phyloP scores from a whole-genome alignment of 2,113 vertebrate genomes.

The Nettapus auritus region DNA sequence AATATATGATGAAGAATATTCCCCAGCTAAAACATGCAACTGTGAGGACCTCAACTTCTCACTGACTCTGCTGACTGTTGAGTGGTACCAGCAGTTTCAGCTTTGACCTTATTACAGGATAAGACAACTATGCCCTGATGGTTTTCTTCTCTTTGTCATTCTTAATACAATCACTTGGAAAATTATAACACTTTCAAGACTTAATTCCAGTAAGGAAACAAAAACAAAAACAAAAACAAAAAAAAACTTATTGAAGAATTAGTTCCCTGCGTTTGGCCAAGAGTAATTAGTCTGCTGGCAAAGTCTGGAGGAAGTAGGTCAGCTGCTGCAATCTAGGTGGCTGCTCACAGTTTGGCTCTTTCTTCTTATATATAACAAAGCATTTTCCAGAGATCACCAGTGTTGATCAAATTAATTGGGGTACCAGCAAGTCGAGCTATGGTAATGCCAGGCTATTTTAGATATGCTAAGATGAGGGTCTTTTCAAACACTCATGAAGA shows the following conservation, averaged over 20 bases:
- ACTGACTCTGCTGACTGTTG: not conserved
- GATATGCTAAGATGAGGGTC: rapidly evolving
- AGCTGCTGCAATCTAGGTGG: not conserved
- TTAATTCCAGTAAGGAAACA: not conserved
- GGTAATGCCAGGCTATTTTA: not conserved
- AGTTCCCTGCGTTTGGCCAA: not conserved
- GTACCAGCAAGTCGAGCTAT: not conserved
- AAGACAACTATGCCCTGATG: not conserved
- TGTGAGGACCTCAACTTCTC: rapidly evolving
- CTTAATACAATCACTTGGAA: not conserved
- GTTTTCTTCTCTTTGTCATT: not conserved
- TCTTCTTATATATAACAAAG: not conserved
- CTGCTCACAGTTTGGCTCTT: not conserved
- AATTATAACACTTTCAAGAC: not conserved
- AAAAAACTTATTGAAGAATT: not conserved
- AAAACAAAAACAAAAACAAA: too few species aligned
- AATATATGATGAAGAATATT: not conserved
- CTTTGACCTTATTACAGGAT: not conserved
- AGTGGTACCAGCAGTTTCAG: not conserved
- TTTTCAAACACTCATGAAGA: not conserved
- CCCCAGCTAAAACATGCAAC: not conserved
- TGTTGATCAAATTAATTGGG: not conserved
- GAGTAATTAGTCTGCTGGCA: not conserved
- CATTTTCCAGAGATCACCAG: not conserved
- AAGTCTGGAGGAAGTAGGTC: not conserved